These are phyloP conservation scores for Leistus spinibarbis DNA, from an alignment of 2,888 invertebrate species.

Conservation along the genomic window DNA sequence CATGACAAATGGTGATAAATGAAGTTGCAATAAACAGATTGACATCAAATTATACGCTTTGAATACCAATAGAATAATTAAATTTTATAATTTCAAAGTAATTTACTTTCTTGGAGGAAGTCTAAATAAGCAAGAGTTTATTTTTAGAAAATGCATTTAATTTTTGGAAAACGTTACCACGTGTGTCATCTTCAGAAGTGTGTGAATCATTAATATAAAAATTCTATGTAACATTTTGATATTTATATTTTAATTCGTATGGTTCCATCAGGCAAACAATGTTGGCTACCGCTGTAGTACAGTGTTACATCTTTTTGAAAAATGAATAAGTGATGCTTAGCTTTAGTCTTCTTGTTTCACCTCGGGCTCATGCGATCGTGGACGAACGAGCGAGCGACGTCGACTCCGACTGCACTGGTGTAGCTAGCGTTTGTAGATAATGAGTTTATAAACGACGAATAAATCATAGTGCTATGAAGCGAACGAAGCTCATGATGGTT, in stretches of 20 bases:
- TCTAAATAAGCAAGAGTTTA: no score
- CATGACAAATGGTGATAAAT: no score
- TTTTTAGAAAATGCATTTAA: neutral
- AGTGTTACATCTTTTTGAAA: neutral
- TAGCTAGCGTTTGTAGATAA: conserved; percentile 52
- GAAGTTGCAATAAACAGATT: no score
- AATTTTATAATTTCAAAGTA: no score
- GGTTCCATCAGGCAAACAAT: neutral
- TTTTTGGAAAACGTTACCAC: no score
- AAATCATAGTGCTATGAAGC: conserved; percentile 52
- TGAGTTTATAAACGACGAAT: conserved; percentile 61
- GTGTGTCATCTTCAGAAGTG: no score
- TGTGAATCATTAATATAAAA: neutral
- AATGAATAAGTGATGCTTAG: neutral
- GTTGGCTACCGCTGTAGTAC: neutral
- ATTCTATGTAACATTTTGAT: neutral
- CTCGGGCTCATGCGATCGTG: conserved; percentile 44
- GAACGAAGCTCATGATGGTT: no score
- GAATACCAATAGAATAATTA: no score
- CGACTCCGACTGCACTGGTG: conserved; percentile 51
- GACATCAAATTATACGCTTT: no score
- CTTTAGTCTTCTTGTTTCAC: neutral
- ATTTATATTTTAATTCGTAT: neutral
- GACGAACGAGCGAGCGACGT: conserved; percentile 57
- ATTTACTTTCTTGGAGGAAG: no score